phyloP scores from a whole-genome alignment of 92 coral and sea anemone genomes.

The Parazoanthus swiftii region DNA sequence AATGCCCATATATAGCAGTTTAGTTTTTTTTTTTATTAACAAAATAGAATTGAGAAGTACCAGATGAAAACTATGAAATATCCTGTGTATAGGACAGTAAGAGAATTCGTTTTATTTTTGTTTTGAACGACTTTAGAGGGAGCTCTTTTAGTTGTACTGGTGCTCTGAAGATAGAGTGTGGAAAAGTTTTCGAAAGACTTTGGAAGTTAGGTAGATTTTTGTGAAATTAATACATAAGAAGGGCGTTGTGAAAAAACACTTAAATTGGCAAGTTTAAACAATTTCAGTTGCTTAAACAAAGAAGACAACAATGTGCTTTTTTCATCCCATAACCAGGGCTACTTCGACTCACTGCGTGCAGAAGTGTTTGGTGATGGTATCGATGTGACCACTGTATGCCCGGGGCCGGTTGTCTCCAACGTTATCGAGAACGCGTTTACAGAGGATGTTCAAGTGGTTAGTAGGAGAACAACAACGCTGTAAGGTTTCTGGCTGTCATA shows the following conservation, averaged over 20 bases:
- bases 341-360: conserved; percentile 43
- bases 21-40: no score
- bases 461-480: neutral
- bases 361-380: conserved; percentile 44
- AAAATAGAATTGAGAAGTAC: no score
- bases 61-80: no score
- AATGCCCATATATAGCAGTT: no score
- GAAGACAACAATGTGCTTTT: neutral
- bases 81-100: neutral
- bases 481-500: no score
- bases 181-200: no score
- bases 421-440: conserved; percentile 45
- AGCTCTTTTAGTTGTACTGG: neutral
- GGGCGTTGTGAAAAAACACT: no score
- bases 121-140: neutral
- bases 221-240: no score
- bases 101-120: neutral
- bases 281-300: no score
- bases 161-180: no score
- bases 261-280: no score
- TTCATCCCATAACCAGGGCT: conserved; percentile 32
- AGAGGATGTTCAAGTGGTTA: conserved; percentile 21
- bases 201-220: no score
- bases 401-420: conserved; percentile 50
- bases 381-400: conserved; percentile 41